phyloP scores from a whole-genome alignment of 2,113 vertebrate species.

The Raja brachyura region DNA sequence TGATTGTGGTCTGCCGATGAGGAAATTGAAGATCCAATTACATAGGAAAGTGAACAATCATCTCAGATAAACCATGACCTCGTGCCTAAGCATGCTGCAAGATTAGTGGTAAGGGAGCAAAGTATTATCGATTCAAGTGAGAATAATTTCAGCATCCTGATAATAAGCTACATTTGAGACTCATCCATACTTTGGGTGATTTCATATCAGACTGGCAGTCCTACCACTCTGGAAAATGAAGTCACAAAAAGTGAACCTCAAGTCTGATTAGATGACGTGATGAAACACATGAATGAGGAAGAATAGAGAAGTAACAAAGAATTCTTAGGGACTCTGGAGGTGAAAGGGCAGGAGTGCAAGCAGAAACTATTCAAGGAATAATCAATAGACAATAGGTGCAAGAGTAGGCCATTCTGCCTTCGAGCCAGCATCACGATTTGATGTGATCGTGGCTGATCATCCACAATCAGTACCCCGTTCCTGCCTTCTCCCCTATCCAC shows the following conservation, averaged over 20 bases:
- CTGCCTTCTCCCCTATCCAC: too few species aligned
- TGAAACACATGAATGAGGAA: background rate
- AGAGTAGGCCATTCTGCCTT: too few species aligned
- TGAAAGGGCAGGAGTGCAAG: background rate
- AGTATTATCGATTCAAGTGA: background rate
- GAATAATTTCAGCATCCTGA: background rate
- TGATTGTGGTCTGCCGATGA: too few species aligned
- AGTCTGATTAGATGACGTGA: background rate
- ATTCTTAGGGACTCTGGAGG: background rate
- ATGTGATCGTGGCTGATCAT: too few species aligned
- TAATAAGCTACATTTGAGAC: background rate
- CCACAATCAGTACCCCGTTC: too few species aligned
- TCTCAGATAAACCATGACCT: background rate
- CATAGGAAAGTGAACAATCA: background rate
- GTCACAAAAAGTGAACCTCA: background rate
- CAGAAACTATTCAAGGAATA: background rate
- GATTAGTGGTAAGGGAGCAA: background rate
- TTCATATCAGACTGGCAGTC: background rate
- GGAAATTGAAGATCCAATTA: too few species aligned
- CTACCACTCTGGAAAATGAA: background rate
- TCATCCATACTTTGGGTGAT: background rate
- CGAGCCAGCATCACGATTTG: too few species aligned
- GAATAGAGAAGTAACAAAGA: background rate
- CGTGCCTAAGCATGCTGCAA: background rate
- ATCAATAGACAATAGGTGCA: too few species aligned